Evolutionary conservation across 2,797 vertebrate species (phyloP).

Genomic region (Phalanger gymnotis): DNA sequence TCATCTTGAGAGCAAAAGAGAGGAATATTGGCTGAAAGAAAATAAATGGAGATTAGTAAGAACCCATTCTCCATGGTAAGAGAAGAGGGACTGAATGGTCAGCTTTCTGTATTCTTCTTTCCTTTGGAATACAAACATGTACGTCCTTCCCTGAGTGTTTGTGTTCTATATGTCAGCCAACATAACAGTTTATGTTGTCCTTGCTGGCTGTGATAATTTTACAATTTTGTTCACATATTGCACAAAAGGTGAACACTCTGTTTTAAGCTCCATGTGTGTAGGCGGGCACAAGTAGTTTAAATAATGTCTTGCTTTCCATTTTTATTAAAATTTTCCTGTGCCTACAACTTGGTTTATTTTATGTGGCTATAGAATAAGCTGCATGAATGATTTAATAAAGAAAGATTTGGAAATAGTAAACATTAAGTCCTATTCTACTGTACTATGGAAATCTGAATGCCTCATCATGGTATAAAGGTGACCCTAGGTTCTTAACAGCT

Average conservation of each 20-base stretch:
- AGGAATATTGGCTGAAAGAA: not conserved
- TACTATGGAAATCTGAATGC: not conserved
- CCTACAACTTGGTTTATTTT: not conserved
- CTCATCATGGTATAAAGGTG: not conserved
- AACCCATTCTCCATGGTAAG: not conserved
- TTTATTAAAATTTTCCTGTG: not conserved
- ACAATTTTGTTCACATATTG: not conserved
- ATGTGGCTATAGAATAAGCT: not conserved
- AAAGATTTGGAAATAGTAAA: not conserved
- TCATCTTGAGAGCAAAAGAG: not conserved
- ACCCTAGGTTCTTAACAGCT: not conserved
- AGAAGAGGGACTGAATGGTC: not conserved
- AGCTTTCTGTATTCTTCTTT: not conserved
- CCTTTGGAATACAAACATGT: not conserved
- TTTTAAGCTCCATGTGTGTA: not conserved
- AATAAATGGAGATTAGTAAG: not conserved
- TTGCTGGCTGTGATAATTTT: not conserved
- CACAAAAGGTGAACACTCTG: not conserved
- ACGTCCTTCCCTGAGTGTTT: not conserved
- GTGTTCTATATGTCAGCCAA: not conserved
- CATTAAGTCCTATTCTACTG: not conserved
- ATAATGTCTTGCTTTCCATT: not conserved
- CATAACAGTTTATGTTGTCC: not conserved
- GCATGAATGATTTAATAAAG: not conserved
- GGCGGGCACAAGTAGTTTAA: not conserved